Evolutionary conservation across 2,113 vertebrate genomes (phyloP), one percentile per base, ranked within the genome.

Genomic region (Sialia sialis): DNA sequence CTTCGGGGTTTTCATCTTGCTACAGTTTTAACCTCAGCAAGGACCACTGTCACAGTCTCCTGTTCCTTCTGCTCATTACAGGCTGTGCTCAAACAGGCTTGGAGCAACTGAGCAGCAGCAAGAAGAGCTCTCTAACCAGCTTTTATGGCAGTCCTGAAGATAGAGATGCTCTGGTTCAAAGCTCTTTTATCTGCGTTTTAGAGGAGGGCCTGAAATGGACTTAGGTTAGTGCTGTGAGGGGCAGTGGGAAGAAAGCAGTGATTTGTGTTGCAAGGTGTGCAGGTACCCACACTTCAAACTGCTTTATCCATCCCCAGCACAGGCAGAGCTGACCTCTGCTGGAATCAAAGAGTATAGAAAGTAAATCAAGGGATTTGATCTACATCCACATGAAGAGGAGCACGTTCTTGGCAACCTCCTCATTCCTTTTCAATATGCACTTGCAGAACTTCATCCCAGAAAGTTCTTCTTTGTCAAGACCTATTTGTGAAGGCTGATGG

Each of bases 261-360:
- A 67, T 62, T 80, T 25, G 27, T 39, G 36, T n/a, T 52, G 39
- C 16, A 48, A 36, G 16, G 30, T n/a, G 46, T 39, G 73, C 74
- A 51, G 38, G 17, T 1, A 0, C 38, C 51, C 79, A 58, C 32
- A 26, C 38, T 66, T 51, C 3, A 22, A 86, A 70, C 21, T 58
- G 72, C 36, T 80, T 18, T 20, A 36, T 23, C 16, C 48, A 34
- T 74, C 59, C 27, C 66, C 44, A 21, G 38, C 38, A 8, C 25
- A 79, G 49, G 27, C 66, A 81, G 60, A 95, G 81, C 77, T 81
- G 64, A 86, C 79, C 76, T 92, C 90, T 87, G 43, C 88, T 84
- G 64, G 72, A 81, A 84, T 67, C 38, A 60, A 77, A 41, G 73
- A 22, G 29, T 49, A 41, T 21, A 11, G 64, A 64, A 56, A 54